Evolutionary conservation across 2,797 vertebrate species (phyloP).

Genomic region (Bradypodion pumilum): DNA sequence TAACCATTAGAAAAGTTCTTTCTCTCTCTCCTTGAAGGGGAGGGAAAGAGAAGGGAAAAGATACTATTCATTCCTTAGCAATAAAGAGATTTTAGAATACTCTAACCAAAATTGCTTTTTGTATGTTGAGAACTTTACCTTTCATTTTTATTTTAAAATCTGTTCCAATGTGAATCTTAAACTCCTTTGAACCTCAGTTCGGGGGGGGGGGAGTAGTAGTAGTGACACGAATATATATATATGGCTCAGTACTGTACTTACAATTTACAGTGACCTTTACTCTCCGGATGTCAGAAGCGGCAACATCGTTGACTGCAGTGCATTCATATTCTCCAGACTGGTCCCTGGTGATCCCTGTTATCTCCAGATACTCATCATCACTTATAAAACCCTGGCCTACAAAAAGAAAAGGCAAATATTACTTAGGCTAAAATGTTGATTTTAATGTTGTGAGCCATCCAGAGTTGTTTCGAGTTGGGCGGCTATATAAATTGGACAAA

Average conservation of each 20-base stretch:
- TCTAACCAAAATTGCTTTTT: neutral
- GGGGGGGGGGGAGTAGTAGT: too few species aligned
- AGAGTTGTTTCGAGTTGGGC: too few species aligned
- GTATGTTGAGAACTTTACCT: neutral
- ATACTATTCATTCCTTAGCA: neutral
- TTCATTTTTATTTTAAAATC: neutral
- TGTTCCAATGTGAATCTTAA: too few species aligned
- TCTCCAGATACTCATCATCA: conserved; percentile 92
- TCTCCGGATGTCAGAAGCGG: conserved; percentile 84
- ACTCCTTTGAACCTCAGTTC: too few species aligned
- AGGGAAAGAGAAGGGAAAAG: neutral
- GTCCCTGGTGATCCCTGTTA: conserved; percentile 90
- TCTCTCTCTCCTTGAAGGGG: neutral
- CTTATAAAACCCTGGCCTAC: conserved; percentile 86
- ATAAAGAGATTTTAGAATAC: conserved; percentile 1
- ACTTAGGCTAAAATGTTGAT: too few species aligned
- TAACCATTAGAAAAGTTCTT: neutral
- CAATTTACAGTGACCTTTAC: conserved; percentile 95
- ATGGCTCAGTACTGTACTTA: conserved; percentile 80
- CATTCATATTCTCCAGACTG: conserved; percentile 96
- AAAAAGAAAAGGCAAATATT: conserved; percentile 24
- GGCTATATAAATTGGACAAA: too few species aligned
- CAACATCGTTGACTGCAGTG: conserved; percentile 92
- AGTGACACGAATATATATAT: too few species aligned
- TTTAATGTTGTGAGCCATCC: too few species aligned